These are phyloP conservation scores for Notocelia uddmanniana DNA, from an alignment of 2,888 invertebrate species.

Conservation along the genomic window DNA sequence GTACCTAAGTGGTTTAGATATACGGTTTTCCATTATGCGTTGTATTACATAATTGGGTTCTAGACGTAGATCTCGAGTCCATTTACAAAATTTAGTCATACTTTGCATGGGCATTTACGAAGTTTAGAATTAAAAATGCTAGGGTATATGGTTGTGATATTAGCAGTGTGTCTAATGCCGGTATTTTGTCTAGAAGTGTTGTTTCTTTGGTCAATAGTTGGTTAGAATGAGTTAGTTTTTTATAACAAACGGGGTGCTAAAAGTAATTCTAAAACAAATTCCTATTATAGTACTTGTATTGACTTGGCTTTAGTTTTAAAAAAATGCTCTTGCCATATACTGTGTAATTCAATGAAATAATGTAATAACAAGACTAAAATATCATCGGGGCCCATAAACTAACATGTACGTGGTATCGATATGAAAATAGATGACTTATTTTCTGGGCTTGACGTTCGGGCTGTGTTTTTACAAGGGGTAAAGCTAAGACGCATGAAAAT, in stretches of 20 bases:
- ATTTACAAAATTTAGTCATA: conserved; percentile 20
- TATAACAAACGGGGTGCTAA: too few relatives aligned
- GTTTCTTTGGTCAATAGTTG: too few relatives aligned
- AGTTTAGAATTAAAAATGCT: too few relatives aligned
- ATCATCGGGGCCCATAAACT: neutral
- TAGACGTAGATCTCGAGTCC: conserved; percentile 5
- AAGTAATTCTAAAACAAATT: too few relatives aligned
- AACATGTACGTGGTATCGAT: neutral
- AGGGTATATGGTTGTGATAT: too few relatives aligned
- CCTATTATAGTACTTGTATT: too few relatives aligned
- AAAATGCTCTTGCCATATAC: too few relatives aligned
- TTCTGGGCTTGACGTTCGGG: neutral
- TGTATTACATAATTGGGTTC: conserved; percentile 46
- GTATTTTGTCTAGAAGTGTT: too few relatives aligned
- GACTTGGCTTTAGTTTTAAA: too few relatives aligned
- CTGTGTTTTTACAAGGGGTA: conserved; percentile 30
- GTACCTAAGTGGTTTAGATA: conserved; percentile 52
- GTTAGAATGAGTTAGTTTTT: too few relatives aligned
- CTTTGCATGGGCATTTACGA: neutral
- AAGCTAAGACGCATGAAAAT: conserved; percentile 6
- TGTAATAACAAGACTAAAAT: neutral
- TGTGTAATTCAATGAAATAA: neutral
- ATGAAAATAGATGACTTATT: conserved; percentile 19
- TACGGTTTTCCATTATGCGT: conserved; percentile 52
- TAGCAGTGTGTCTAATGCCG: too few relatives aligned